phyloP scores from a whole-genome alignment of 2,113 vertebrate genomes.

The Hippocampus guttulatus region DNA sequence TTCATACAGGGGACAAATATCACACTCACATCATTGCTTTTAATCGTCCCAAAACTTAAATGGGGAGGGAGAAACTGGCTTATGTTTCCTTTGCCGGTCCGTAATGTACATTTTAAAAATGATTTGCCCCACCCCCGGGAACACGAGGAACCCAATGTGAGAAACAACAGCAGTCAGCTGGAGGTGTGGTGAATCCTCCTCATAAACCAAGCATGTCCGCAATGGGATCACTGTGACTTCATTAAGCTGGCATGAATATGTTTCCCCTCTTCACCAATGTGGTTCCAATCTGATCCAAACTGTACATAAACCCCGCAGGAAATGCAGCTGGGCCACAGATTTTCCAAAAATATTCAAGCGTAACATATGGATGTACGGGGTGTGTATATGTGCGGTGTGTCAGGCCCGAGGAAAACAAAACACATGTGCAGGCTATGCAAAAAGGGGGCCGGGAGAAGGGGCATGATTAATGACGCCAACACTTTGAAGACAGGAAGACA shows the following conservation, averaged over 20 bases:
- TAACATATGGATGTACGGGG: slow-evolving; percentile 22
- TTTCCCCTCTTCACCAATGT: slow-evolving; percentile 39
- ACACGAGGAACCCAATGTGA: neutral
- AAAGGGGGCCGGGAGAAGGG: slow-evolving; percentile 23
- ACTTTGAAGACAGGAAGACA: slow-evolving; percentile 74
- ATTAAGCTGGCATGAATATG: slow-evolving; percentile 51
- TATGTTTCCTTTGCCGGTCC: neutral
- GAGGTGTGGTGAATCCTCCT: neutral
- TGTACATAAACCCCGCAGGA: slow-evolving; percentile 66
- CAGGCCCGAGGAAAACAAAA: slow-evolving; percentile 50
- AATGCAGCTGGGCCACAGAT: slow-evolving; percentile 70
- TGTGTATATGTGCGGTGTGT: slow-evolving; percentile 6
- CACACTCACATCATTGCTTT: neutral
- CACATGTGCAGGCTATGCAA: slow-evolving; percentile 53
- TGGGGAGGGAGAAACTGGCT: neutral
- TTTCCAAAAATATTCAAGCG: slow-evolving; percentile 47
- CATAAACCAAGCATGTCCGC: neutral
- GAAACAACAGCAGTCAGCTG: neutral
- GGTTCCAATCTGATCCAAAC: slow-evolving; percentile 55
- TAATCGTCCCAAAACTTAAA: neutral
- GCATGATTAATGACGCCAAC: slow-evolving; percentile 65
- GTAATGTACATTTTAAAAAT: neutral
- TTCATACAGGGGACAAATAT: neutral
- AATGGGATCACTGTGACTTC: slow-evolving; percentile 49
- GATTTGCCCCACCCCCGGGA: neutral